phyloP scores from a whole-genome alignment of 1,140 invertebrate genomes.

The Diprion similis region DNA sequence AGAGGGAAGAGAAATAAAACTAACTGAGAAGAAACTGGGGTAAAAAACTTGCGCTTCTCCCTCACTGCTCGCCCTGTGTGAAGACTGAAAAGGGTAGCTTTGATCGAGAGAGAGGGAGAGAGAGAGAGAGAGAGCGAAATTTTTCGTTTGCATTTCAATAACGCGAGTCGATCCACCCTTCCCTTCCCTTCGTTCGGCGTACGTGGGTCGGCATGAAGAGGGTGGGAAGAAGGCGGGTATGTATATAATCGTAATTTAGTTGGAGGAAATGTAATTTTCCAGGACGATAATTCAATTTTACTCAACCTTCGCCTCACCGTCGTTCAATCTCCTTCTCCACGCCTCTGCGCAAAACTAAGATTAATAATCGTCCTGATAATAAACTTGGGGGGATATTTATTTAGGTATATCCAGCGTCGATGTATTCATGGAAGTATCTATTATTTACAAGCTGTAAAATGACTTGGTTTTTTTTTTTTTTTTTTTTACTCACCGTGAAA shows the following conservation, averaged over 20 bases:
- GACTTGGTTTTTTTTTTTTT: too few relatives aligned
- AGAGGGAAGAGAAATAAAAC: not conserved
- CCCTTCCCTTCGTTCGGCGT: not conserved
- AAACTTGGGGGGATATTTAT: too few relatives aligned
- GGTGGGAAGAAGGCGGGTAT: not conserved
- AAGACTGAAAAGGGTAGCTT: constrained; percentile 1
- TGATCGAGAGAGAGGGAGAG: not conserved
- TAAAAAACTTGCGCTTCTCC: not conserved
- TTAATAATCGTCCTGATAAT: too few relatives aligned
- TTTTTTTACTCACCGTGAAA: too few relatives aligned
- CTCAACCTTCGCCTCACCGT: not conserved
- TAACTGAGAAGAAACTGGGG: not conserved
- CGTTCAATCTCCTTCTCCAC: not conserved
- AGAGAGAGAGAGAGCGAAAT: not conserved
- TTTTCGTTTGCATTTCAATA: constrained; percentile 4
- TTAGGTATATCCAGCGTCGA: too few relatives aligned
- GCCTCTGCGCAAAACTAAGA: too few relatives aligned
- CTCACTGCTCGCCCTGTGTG: too few relatives aligned
- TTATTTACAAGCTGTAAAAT: too few relatives aligned
- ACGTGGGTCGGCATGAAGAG: not conserved
- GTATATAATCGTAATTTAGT: not conserved
- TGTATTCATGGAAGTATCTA: too few relatives aligned
- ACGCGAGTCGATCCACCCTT: not conserved
- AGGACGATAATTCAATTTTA: not conserved
- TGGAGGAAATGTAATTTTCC: not conserved